phyloP scores from a whole-genome alignment of 2,888 invertebrate genomes.

The Mesorhabditis spiculigera region DNA sequence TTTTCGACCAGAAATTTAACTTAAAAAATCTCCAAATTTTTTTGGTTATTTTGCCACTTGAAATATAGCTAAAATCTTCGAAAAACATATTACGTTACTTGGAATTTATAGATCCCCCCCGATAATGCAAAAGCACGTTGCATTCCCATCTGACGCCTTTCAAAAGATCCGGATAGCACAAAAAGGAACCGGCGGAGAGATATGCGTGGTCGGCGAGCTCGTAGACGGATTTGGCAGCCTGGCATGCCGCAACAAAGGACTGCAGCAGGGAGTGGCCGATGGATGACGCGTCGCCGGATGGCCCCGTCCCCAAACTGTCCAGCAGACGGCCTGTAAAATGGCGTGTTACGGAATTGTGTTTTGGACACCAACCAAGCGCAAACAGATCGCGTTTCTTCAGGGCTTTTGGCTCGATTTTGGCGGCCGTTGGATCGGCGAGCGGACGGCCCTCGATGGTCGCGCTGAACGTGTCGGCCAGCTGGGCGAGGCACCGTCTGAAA shows the following conservation, averaged over 20 bases:
- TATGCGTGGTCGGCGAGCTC: conserved; percentile 14
- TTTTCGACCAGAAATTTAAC: too few species aligned
- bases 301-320: neutral
- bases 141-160: neutral
- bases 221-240: conserved; percentile 9
- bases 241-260: neutral
- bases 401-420: neutral
- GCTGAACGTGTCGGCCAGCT: neutral
- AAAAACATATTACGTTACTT: too few species aligned
- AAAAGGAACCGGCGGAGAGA: conserved; percentile 9
- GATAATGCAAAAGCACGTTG: too few species aligned
- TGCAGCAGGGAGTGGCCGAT: neutral
- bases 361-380: neutral
- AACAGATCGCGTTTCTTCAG: neutral
- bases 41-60: too few species aligned
- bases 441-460: neutral
- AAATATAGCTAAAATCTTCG: too few species aligned
- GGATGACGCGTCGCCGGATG: neutral
- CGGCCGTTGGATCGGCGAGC: neutral
- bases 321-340: neutral
- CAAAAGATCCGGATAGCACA: too few species aligned
- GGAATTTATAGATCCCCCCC: too few species aligned
- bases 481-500: neutral
- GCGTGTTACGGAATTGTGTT: neutral
- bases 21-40: too few species aligned